Conservation (phyloP, 2,113 vertebrate genomes). For the Felis chaus region DNA sequence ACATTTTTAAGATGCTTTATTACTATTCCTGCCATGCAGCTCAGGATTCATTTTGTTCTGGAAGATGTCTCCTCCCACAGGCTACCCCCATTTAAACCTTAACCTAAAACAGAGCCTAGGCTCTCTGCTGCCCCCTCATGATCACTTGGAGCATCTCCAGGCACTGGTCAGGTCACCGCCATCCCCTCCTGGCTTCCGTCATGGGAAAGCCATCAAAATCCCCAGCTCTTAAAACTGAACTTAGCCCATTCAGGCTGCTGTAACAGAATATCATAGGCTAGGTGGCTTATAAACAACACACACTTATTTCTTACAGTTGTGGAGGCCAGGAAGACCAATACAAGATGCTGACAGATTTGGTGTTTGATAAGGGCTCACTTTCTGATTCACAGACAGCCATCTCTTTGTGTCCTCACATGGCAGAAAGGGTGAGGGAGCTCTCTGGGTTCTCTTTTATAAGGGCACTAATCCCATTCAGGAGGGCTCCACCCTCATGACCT, state of each 20-base stretch:
- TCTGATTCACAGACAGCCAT: background rate
- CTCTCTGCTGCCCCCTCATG: slow-evolving; percentile 62
- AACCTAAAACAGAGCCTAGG: background rate
- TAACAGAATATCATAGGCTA: background rate
- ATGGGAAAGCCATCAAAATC: background rate
- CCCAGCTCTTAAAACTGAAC: background rate
- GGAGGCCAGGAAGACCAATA: background rate
- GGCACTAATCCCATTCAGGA: background rate
- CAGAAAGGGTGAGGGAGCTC: background rate
- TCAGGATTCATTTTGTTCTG: background rate
- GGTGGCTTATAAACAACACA: background rate
- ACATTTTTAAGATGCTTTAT: background rate
- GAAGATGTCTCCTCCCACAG: background rate
- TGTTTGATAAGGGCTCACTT: background rate
- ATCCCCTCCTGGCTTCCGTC: background rate
- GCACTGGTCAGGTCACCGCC: accelerated
- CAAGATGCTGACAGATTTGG: background rate
- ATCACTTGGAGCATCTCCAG: background rate
- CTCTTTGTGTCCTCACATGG: background rate
- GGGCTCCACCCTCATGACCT: background rate
- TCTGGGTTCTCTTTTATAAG: background rate
- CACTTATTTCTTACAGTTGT: background rate
- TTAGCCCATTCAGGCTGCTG: background rate
- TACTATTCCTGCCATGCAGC: background rate
- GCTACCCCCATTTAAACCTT: background rate